These are phyloP conservation scores for Eurytoma adleriae DNA, from an alignment of 2,888 invertebrate genomes.

Conservation along the genomic window DNA sequence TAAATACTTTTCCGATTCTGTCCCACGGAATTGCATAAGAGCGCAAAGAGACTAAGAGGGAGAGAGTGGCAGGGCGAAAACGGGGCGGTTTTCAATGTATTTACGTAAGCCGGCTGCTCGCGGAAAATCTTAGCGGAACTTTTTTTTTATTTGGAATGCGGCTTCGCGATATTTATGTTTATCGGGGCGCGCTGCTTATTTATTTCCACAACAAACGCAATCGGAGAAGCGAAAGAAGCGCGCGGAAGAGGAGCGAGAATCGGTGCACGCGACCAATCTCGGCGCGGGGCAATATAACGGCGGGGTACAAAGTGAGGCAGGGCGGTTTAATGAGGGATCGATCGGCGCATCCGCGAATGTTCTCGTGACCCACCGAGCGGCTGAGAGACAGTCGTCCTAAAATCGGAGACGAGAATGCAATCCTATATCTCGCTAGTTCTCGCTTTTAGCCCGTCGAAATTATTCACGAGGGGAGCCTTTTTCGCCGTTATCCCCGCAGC, in stretches of 20 bases:
- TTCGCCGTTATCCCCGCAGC: slow-evolving; percentile 13
- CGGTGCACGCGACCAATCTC: slow-evolving; percentile 37
- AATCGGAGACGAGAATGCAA: slow-evolving; percentile 34
- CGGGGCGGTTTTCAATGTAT: slow-evolving; percentile 11
- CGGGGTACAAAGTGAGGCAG: too few species aligned
- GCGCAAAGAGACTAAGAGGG: neutral
- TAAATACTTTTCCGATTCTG: slow-evolving; percentile 35
- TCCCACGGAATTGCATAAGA: slow-evolving; percentile 14
- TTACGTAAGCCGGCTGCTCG: neutral
- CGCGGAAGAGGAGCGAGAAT: slow-evolving; percentile 18
- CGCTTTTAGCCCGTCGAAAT: slow-evolving; percentile 24
- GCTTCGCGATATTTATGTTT: slow-evolving; percentile 33
- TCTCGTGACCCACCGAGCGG: neutral
- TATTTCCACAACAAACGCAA: slow-evolving; percentile 35
- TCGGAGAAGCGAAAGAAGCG: slow-evolving; percentile 17
- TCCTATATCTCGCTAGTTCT: slow-evolving; percentile 12
- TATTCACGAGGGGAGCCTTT: slow-evolving; percentile 35
- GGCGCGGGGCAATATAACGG: neutral
- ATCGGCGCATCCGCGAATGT: neutral
- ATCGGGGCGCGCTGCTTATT: slow-evolving; percentile 31
- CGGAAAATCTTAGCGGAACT: slow-evolving; percentile 21
- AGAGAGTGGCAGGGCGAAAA: neutral
- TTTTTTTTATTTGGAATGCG: slow-evolving; percentile 18
- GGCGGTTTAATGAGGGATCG: too few species aligned
- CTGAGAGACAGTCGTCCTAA: slow-evolving; percentile 22